A percentile compares a stretch with the other conserved stretches of the same genome.
phyloP scores from a whole-genome alignment of 2,888 invertebrate species.

The Drosophila neonasuta region DNA sequence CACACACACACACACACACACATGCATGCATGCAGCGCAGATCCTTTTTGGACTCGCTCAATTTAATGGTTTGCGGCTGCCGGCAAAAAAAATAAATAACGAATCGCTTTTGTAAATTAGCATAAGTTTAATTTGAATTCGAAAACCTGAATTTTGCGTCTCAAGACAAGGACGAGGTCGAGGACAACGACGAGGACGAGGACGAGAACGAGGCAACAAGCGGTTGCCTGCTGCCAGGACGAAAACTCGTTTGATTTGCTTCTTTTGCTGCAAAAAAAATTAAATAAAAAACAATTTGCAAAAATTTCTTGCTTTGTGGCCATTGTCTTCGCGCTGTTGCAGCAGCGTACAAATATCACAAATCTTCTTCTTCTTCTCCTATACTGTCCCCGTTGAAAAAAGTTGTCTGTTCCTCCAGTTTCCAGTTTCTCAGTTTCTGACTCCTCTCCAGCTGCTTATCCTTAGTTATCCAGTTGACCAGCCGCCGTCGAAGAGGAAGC shows the following conservation, averaged over 20 bases:
- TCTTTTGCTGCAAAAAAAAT: constrained; percentile 5
- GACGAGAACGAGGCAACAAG: constrained; percentile 6
- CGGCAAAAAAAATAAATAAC: constrained; percentile 26
- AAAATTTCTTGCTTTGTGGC: constrained; percentile 62
- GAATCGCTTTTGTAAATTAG: constrained; percentile 67
- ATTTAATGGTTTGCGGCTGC: constrained; percentile 75
- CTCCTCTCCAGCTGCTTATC: constrained; percentile 31
- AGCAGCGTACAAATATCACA: constrained; percentile 3
- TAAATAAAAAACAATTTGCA: constrained; percentile 66
- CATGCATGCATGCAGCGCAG: constrained; percentile 5
- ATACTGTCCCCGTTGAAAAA: constrained; percentile 1
- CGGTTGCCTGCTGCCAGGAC: constrained; percentile 28
- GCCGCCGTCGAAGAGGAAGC: neutral
- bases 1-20: constrained; percentile 19
- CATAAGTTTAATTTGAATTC: constrained; percentile 69
- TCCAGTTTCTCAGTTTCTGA: constrained; percentile 7
- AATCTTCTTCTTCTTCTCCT: neutral
- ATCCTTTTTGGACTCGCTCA: constrained; percentile 57
- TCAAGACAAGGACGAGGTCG: constrained; percentile 8
- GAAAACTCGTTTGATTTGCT: constrained; percentile 55
- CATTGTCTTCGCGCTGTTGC: constrained; percentile 43
- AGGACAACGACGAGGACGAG: no score
- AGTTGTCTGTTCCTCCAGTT: constrained; percentile 36
- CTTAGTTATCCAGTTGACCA: constrained; percentile 18
- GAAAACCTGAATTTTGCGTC: constrained; percentile 56